Conservation (phyloP, 2,888 invertebrate species). For the Hirtodrosophila trivittata region DNA sequence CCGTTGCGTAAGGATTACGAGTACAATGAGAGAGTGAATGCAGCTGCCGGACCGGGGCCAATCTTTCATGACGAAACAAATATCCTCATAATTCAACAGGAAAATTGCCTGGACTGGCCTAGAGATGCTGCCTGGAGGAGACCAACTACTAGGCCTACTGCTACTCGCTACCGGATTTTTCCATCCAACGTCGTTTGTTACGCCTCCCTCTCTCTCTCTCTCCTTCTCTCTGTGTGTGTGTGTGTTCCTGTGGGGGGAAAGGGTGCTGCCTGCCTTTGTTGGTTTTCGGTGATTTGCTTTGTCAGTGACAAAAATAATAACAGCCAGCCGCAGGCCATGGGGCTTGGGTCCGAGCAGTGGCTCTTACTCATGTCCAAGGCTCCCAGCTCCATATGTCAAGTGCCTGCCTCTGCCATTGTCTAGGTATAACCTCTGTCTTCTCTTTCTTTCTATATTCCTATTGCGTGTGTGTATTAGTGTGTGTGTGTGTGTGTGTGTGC, state of each 20-base stretch:
- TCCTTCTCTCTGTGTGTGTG: conserved; percentile 6
- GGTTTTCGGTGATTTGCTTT: conserved; percentile 80
- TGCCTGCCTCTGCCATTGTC: conserved; percentile 48
- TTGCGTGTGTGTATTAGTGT: background rate
- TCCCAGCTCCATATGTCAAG: conserved; percentile 70
- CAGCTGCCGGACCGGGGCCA: conserved; percentile 63
- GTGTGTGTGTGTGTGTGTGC: background rate
- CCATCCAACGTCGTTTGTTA: conserved; percentile 60
- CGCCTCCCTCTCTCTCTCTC: conserved; percentile 31
- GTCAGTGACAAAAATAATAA: conserved; percentile 79
- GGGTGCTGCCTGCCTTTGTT: conserved; percentile 58
- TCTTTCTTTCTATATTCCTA: background rate
- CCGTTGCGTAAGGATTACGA: conserved; percentile 61
- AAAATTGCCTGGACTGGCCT: conserved; percentile 65
- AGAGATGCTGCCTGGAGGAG: conserved; percentile 17
- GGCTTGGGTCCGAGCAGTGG: conserved; percentile 33
- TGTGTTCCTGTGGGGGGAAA: conserved; percentile 12
- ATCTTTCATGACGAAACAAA: conserved; percentile 81
- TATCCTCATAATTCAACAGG: conserved; percentile 82
- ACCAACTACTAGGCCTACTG: conserved; percentile 16
- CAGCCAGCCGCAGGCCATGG: conserved; percentile 68
- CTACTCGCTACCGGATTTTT: conserved; percentile 26
- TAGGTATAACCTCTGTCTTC: conserved; percentile 34
- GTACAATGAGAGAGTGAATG: conserved; percentile 53
- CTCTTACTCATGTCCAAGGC: conserved; percentile 43